Evolutionary conservation across 2,113 vertebrate species (phyloP).

Genomic region (Pipa parva): DNA sequence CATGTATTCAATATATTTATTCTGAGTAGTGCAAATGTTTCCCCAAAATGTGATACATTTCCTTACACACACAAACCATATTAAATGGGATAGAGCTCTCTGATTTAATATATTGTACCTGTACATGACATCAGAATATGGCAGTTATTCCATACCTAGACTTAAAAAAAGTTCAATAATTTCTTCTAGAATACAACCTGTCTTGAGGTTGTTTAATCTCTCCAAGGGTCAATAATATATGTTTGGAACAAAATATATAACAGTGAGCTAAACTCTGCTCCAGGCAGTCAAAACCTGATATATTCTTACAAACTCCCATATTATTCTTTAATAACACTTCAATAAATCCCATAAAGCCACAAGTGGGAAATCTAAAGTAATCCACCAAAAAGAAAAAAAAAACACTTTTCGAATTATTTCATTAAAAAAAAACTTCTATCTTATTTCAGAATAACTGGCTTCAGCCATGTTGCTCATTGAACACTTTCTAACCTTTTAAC

Average conservation of each 20-base stretch:
- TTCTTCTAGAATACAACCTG: no score
- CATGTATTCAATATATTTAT: no score
- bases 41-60: no score
- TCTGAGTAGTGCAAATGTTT: no score
- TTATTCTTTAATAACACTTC: slow-evolving; percentile 24
- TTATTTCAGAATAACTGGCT: slow-evolving; percentile 25
- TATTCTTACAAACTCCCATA: slow-evolving; percentile 11
- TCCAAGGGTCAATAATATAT: slow-evolving; percentile 7
- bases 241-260: not conserved
- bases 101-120: no score
- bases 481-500: slow-evolving; percentile 16
- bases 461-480: not conserved
- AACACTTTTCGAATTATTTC: slow-evolving; percentile 8
- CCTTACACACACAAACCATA: no score
- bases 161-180: no score
- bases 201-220: slow-evolving; percentile 7
- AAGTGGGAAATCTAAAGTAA: slow-evolving; percentile 13
- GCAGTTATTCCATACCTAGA: no score
- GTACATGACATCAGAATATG: no score
- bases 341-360: slow-evolving; percentile 23
- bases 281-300: slow-evolving; percentile 10
- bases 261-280: slow-evolving; percentile 14
- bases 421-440: slow-evolving; percentile 5
- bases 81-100: no score
- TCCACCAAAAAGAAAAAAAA: slow-evolving; percentile 10